Evolutionary conservation across 2,113 vertebrate genomes (phyloP), one percentile per base, ranked within the genome.

Genomic region (Gymnocephalus cernua): DNA sequence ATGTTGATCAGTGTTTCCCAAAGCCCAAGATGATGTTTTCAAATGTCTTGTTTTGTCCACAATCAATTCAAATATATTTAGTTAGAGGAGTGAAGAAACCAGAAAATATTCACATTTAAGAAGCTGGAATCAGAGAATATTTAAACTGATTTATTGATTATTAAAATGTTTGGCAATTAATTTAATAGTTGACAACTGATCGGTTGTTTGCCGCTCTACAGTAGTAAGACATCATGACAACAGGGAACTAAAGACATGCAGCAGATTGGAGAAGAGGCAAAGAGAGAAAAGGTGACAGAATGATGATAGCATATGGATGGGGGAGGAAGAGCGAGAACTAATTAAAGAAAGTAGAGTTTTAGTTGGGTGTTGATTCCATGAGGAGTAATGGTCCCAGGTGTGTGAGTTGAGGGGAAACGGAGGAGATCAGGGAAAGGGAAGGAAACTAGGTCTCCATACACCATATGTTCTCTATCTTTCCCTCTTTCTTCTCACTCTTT

Each of bases 271-370:
- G 62, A 25, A 56, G 53, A 74, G 50, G 67, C 29, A 63, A 41
- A 61, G 51, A 64, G 29, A 54, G 29, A 58, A 62, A 53, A 57
- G 50, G 74, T 29, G 53, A 64, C 15, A 23, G 54, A 74, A 35
- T 80, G 45, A 82, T 54, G 80, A 71, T 66, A 83, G 64, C 89
- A 80, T 74, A 89, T 80, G 77, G 74, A 77, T 59, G 54, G 56
- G 50, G 27, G 21, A 44, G 27, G 35, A 59, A 57, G 66, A 77
- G 66, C 27, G 65, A 78, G 74, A 85, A 80, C 87, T 88, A 85
- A 91, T 91, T 87, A 85, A 76, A 61, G 74, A 80, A 92, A 89
- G 74, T 74, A 9, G 66, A 86, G 61, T 91, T 88, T 79, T 80
- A 83, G 83, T 83, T 87, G 85, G 82, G 64, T 85, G 81, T 81